A percentile compares a stretch with the other conserved stretches of the same genome.
Evolutionary conservation across 2,797 vertebrate species (phyloP).

Genomic region (Peromyscus eremicus): DNA sequence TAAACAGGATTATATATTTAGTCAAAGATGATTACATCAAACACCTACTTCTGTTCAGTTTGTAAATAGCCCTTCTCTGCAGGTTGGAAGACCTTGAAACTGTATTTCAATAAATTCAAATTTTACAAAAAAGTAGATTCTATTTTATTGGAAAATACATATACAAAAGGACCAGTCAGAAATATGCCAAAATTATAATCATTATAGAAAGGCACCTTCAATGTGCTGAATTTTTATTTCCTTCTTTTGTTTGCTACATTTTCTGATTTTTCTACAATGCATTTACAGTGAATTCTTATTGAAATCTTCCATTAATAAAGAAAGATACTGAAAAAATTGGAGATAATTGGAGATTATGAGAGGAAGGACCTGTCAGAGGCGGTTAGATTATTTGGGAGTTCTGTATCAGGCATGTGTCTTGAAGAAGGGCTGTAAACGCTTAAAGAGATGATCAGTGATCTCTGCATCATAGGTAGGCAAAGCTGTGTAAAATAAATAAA

Average conservation of each 20-base stretch:
- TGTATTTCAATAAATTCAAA: background rate
- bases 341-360: background rate
- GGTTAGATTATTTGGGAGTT: background rate
- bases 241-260: conserved; percentile 24
- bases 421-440: background rate
- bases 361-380: background rate
- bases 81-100: background rate
- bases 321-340: background rate
- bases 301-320: background rate
- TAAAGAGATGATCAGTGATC: conserved; percentile 10
- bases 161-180: conserved; percentile 20
- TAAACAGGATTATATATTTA: background rate
- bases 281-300: background rate
- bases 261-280: background rate
- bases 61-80: background rate
- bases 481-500: background rate
- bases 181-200: background rate
- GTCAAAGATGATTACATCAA: background rate
- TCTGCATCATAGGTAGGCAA: background rate
- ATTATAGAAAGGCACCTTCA: background rate
- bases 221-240: background rate
- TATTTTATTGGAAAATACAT: background rate
- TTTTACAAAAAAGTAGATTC: background rate
- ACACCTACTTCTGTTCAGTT: background rate
- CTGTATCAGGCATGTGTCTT: background rate